Percentiles rank a stretch among this genome's conserved stretches.
These are phyloP conservation scores for rat (Rattus norvegicus) DNA, from an alignment of 2,113 vertebrate species.

Conservation along the genomic window DNA sequence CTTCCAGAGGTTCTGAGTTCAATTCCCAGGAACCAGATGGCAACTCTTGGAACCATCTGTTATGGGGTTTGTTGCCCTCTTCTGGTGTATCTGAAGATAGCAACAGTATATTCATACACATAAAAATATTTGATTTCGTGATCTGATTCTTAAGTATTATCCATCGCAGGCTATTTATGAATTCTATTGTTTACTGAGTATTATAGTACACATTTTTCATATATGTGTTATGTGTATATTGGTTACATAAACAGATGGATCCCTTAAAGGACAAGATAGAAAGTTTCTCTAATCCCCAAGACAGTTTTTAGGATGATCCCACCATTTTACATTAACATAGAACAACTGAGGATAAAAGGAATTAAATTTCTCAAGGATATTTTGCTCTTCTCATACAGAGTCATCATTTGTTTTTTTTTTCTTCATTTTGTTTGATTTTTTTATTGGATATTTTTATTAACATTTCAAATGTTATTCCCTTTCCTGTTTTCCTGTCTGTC, in stretches of 20 bases:
- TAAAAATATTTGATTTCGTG: not conserved
- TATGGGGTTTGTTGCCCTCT: too few relatives aligned
- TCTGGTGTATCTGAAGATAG: too few relatives aligned
- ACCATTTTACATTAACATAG: not conserved
- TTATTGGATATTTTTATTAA: too few relatives aligned
- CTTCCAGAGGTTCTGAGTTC: too few relatives aligned
- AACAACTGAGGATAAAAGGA: constrained; percentile 4
- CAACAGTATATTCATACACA: too few relatives aligned
- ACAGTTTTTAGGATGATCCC: not conserved
- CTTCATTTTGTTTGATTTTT: not conserved
- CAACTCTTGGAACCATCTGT: too few relatives aligned
- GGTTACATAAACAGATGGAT: not conserved
- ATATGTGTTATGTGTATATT: not conserved
- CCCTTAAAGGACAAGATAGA: not conserved
- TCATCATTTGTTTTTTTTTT: too few relatives aligned
- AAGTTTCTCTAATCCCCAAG: not conserved
- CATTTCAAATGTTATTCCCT: too few relatives aligned
- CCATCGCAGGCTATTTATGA: not conserved
- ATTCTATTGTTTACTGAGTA: not conserved
- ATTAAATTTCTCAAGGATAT: not conserved
- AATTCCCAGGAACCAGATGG: too few relatives aligned
- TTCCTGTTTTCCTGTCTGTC: too few relatives aligned
- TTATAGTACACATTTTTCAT: not conserved
- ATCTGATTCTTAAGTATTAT: not conserved
- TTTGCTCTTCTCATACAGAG: not conserved